phyloP scores from a whole-genome alignment of 2,888 invertebrate species.

The Eulithis prunata region DNA sequence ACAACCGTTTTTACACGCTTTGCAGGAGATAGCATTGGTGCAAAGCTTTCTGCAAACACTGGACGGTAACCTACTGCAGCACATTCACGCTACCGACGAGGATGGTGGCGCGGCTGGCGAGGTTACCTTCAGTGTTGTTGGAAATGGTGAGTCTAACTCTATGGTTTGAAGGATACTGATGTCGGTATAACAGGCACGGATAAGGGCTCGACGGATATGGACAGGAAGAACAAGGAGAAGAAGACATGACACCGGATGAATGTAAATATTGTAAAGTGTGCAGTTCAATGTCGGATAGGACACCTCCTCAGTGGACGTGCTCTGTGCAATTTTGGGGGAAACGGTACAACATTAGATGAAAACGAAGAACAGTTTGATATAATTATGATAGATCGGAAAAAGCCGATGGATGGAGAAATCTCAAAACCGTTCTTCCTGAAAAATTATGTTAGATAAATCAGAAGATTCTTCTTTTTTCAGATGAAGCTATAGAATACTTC shows the following conservation, averaged over 20 bases:
- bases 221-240: too few relatives aligned
- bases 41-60: conserved; percentile 61
- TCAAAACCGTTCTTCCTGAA: too few relatives aligned
- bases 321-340: too few relatives aligned
- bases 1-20: background rate
- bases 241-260: too few relatives aligned
- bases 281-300: too few relatives aligned
- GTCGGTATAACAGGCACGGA: too few relatives aligned
- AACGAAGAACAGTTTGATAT: background rate
- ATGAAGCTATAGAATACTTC: conserved; percentile 65
- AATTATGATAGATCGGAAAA: background rate
- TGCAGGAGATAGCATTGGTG: conserved; percentile 64
- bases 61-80: conserved; percentile 64
- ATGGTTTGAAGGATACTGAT: background rate
- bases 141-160: conserved; percentile 58
- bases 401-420: background rate
- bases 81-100: conserved; percentile 80
- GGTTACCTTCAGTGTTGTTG: conserved; percentile 74
- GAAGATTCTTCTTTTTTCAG: conserved; percentile 44
- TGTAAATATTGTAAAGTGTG: too few relatives aligned
- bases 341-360: too few relatives aligned
- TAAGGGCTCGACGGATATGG: too few relatives aligned
- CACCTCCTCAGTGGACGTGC: too few relatives aligned
- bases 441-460: background rate
- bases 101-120: conserved; percentile 83